Base-by-base conservation (phyloP, 1,140 invertebrate genomes). In the Eriosoma lanigerum region DNA sequence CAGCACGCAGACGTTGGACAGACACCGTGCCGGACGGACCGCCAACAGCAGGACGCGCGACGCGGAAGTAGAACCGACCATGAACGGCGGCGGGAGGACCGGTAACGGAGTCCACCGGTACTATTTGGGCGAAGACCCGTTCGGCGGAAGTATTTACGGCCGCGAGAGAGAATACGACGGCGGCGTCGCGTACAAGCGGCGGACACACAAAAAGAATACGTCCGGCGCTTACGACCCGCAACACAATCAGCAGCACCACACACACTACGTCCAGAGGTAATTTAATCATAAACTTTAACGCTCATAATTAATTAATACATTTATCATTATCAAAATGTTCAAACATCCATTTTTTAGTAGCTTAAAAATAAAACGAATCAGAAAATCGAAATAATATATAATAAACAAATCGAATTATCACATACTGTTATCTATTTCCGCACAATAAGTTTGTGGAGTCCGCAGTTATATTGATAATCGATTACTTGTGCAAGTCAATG, bases 41-140 rank as follows among this genome's bases (percentile, higher is more conserved):
- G 58, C 48, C 17, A 13, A 26, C 26, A 9, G 29, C 24, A 58
- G 17, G 17, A 29, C 29, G 29, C 60, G 26, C 29, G 60, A 62
- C 66, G 13, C 66, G n/a, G 50, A 32, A 24, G 50, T 3, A 10
- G 19, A 19, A 26, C 58, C 56, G 5, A 4, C 48, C n/a, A 46
- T 15, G 48, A 73, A 75, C 83, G 81, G n/a, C 70, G 46, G 17
- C 12, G 15, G 21, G 32, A 54, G 84, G 32, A 64, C 29, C 50
- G 73, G 83, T 60, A 81, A 64, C n/a, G 83, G 83, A 19, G 86
- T 90, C 58, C 91, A 93, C 83, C 89, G 91, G 80, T 94, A 93
- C 85, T 94, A 94, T 84, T 87, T 94, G 52, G 93, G 93, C 15
- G 92, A 94, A 86, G 92, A 94, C 87, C 92, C 93, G 6, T 93